A percentile compares a stretch with the other conserved stretches of the same genome.
phyloP scores from a whole-genome alignment of 1,140 invertebrate species.

The Brachystomella parvula region DNA sequence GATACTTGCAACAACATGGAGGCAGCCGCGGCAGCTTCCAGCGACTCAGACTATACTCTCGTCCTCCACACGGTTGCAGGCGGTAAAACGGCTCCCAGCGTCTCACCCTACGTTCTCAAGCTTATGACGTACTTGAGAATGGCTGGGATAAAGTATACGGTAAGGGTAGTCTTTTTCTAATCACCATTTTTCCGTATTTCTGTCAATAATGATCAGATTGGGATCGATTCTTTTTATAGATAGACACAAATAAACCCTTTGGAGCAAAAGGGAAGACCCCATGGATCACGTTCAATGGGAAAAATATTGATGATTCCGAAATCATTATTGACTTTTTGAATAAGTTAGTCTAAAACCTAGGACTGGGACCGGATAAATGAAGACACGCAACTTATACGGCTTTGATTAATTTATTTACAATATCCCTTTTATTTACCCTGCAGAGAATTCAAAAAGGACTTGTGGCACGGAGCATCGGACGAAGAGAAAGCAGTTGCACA shows the following conservation, averaged over 20 bases:
- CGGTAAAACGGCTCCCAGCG: too few relatives aligned
- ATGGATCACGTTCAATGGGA: constrained; percentile 46
- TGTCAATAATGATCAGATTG: not conserved
- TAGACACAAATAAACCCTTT: constrained; percentile 38
- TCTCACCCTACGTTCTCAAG: too few relatives aligned
- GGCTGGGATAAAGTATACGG: too few relatives aligned
- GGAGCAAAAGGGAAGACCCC: constrained; percentile 43
- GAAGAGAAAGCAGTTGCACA: constrained; percentile 20
- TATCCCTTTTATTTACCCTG: not conserved
- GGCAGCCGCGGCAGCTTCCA: too few relatives aligned
- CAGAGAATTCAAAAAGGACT: constrained; percentile 38
- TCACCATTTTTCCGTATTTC: constrained; percentile 26
- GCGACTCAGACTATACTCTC: too few relatives aligned
- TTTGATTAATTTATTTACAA: not conserved
- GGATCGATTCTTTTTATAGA: constrained; percentile 17
- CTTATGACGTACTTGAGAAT: too few relatives aligned
- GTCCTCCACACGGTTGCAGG: too few relatives aligned
- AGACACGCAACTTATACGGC: not conserved
- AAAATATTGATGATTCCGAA: constrained; percentile 45
- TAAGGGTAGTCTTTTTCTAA: constrained; percentile 21
- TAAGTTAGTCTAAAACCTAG: constrained; percentile 13
- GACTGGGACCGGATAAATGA: not conserved
- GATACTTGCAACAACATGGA: too few relatives aligned
- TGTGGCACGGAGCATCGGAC: not conserved
- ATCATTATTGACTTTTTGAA: constrained; percentile 44